Evolutionary conservation across 1,140 invertebrate species (phyloP).

Genomic region (Atta colombica): DNA sequence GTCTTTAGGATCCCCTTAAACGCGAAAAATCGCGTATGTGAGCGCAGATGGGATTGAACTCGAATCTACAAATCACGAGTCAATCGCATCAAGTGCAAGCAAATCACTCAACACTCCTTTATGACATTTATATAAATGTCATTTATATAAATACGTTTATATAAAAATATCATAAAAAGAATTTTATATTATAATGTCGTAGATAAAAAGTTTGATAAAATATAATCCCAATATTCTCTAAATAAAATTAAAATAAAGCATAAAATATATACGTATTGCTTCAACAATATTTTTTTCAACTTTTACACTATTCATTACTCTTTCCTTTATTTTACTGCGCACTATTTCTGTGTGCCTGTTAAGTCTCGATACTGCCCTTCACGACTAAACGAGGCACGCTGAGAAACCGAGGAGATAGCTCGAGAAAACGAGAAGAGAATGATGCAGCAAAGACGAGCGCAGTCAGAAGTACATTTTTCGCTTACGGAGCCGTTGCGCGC

Average conservation of each 20-base stretch:
- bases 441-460: not conserved
- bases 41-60: too few relatives aligned
- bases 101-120: too few relatives aligned
- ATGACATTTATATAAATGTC: not conserved
- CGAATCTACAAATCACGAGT: too few relatives aligned
- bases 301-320: conserved; percentile 3
- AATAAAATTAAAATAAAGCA: conserved; percentile 20
- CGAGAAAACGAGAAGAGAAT: not conserved
- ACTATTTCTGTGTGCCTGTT: not conserved
- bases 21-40: too few relatives aligned
- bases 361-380: not conserved
- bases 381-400: not conserved
- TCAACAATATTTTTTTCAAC: not conserved
- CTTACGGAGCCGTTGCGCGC: not conserved
- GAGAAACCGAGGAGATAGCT: not conserved
- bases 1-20: too few relatives aligned
- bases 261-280: not conserved
- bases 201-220: not conserved
- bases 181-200: not conserved
- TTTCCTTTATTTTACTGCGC: not conserved
- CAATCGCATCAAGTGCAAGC: too few relatives aligned
- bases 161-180: not conserved
- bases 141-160: not conserved
- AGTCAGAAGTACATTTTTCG: conserved; percentile 25
- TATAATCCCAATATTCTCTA: not conserved